These are phyloP conservation scores for Agrilus mali DNA, from an alignment of 2,888 invertebrate species.

Conservation along the genomic window DNA sequence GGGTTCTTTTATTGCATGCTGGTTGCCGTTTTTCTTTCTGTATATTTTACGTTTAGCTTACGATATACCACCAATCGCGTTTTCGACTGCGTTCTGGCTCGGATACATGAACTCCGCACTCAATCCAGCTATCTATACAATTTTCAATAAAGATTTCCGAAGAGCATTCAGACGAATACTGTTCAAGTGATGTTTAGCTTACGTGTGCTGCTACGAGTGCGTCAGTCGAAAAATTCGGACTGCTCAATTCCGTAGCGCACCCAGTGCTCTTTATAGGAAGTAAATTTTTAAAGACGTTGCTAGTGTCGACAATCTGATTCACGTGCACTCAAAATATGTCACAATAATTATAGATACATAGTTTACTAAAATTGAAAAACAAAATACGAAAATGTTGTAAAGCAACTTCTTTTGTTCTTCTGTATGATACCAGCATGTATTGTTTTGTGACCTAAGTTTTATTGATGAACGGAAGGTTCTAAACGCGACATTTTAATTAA, in stretches of 20 bases:
- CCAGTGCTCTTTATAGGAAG: slow-evolving; percentile 39
- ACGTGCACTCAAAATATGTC: slow-evolving; percentile 13
- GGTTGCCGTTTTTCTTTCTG: slow-evolving; percentile 95
- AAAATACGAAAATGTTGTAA: no score
- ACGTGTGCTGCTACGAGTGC: slow-evolving; percentile 71
- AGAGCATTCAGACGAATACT: slow-evolving; percentile 90
- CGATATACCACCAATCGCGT: slow-evolving; percentile 70
- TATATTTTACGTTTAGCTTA: slow-evolving; percentile 79
- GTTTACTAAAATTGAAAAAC: no score
- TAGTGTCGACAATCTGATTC: slow-evolving; percentile 21
- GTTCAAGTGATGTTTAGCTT: slow-evolving; percentile 87
- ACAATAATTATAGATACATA: neutral
- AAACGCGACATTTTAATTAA: no score
- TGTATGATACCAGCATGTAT: no score
- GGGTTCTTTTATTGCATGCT: slow-evolving; percentile 96
- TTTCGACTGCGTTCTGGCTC: slow-evolving; percentile 90
- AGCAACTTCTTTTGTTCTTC: no score
- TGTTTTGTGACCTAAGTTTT: no score
- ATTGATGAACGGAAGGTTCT: no score
- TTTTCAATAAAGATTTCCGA: slow-evolving; percentile 95
- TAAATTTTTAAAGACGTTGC: slow-evolving; percentile 14
- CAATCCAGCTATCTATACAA: slow-evolving; percentile 92
- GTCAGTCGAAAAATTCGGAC: slow-evolving; percentile 49
- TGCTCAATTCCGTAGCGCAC: slow-evolving; percentile 50
- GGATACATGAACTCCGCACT: slow-evolving; percentile 95